Evolutionary conservation across 2,888 invertebrate species (phyloP), one percentile per base, ranked within the genome.

Genomic region (Agriopis aurantiaria): DNA sequence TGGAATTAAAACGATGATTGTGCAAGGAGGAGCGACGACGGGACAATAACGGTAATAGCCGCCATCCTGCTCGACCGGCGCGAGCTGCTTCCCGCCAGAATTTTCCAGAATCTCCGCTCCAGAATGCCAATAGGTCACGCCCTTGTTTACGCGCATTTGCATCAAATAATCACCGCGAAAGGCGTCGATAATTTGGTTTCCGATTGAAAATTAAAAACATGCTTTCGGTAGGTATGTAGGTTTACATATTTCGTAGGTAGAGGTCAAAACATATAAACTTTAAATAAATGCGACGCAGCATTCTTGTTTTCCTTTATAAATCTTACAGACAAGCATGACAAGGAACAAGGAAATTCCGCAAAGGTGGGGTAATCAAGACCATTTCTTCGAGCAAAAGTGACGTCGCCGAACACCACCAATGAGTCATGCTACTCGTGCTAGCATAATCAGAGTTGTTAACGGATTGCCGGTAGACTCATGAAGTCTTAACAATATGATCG

Each of bases 1-100:
- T 78, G 74, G 78, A 78, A 80, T 83, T 79, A 78, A 80, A 81
- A 80, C 78, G 77, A 80, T 77, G 77, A 80, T 85, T 84, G 86
- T 83, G 80, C 82, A 84, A 87, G 80, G 76, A 75, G 77, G 78
- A 76, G 77, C 71, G 75, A 67, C 70, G 74, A 68, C 81, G 77
- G 79, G 82, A 85, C 91, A 91, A 90, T 89, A 83, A 87, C 70
- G 70, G 76, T 91, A 93, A 93, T 92, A 83, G 88, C 72, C 80
- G 73, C 69, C 89, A 88, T 93, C 93, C 93, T 92, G 93, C 72
- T 65, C 74, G 79, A 75, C 82, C 79, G 83, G 77, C 77, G 75
- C 78, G 78, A 79, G 77, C 82, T 80, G 88, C 87, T 85, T 87
- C 85, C 86, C 88, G 88, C 87, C 85, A 91, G 93, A 91, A 91